Base-by-base conservation (phyloP, 2,888 invertebrate genomes). In the Cephus nigrinus region DNA sequence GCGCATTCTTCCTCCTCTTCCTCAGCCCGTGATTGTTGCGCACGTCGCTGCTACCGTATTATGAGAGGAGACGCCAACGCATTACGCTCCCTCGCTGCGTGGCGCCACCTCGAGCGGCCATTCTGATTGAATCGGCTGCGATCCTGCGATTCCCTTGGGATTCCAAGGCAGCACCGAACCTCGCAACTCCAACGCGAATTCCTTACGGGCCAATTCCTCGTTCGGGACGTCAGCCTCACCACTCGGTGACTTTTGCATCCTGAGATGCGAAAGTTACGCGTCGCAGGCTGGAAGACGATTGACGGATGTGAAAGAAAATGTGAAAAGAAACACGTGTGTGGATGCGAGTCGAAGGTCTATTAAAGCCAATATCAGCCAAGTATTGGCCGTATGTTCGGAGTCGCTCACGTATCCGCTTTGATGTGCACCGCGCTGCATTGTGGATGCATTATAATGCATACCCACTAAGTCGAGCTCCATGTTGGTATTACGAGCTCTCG, bases 381-480 rank as follows among this genome's bases (percentile, higher is more conserved):
- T 55, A 55, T 55, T 55, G 55, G 55, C 55, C 55, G 55, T 55
- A 55, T 76, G 78, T 69, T 75, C 76, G 77, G 75, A 76, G 79
- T 80, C 80, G 83, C 83, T 85, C 86, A 86, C 86, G 90, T 90
- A 88, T 83, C 80, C 71, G 83, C 89, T 90, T 90, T 90, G 90
- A 90, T 88, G 88, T 88, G 80, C 82, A 88, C 90, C 90, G 90
- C 83, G 82, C 80, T 86, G 88, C 87, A 90, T 88, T 85, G 88
- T 86, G 82, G 88, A 87, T 89, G 88, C 89, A 90, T 90, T 90
- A 89, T 90, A 89, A 90, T 89, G 88, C 87, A 85, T 84, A 84
- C 85, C 84, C 85, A 82, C 82, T 84, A 84, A 84, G 78, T 79
- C 73, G 71, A 74, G 75, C 75, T 73, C 40, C 76, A 84, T 87